phyloP scores from a whole-genome alignment of 1,140 invertebrate species.

The silkworm (Bombyx mori) region ASM3026992v2 NC_085124.1:8894501-8895000 shows the following conservation, averaged over 20 bases:
- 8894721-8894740: slow-evolving; percentile 42
- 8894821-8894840: no score
- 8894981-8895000: no score
- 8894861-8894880: no score
- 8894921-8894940: no score
- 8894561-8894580: slow-evolving; percentile 54
- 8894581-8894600: slow-evolving; percentile 49
- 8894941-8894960: no score
- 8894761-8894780: slow-evolving; percentile 7
- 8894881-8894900: no score
- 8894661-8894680: slow-evolving; percentile 49
- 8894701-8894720: slow-evolving; percentile 40
- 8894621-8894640: slow-evolving; percentile 54
- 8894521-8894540: slow-evolving; percentile 30
- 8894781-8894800: no score
- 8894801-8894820: no score
- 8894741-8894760: slow-evolving; percentile 20
- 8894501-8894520: slow-evolving; percentile 17
- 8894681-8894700: slow-evolving; percentile 49
- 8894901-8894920: no score
- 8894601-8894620: slow-evolving; percentile 35
- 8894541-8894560: slow-evolving; percentile 45
- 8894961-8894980: no score
- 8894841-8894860: no score
- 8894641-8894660: slow-evolving; percentile 33